These are phyloP conservation scores for Glaucopsyche alexis DNA, from an alignment of 2,888 invertebrate species.

Conservation along the genomic window DNA sequence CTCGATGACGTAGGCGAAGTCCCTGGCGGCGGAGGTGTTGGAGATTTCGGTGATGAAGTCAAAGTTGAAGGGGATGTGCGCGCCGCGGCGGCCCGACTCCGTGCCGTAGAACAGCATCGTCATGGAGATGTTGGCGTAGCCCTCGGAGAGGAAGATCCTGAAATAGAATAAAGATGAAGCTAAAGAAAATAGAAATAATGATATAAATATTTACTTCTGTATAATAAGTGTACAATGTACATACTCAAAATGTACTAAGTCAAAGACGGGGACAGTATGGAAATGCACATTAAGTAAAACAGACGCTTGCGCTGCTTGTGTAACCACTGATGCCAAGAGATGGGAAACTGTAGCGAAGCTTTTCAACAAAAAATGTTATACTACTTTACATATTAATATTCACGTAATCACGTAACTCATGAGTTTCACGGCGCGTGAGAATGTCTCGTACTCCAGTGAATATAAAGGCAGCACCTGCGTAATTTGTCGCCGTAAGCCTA, in stretches of 20 bases:
- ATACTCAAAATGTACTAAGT: conserved; percentile 57
- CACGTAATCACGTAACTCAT: not conserved
- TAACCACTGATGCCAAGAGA: conserved; percentile 56
- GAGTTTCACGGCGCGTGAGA: not conserved
- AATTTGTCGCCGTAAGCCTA: not conserved
- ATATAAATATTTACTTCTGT: conserved; percentile 46
- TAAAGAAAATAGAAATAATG: not conserved
- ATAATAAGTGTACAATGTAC: conserved; percentile 56
- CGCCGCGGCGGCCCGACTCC: conserved; percentile 61
- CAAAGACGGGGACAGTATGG: conserved; percentile 69
- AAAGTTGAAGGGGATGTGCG: conserved; percentile 85
- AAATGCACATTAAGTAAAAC: conserved; percentile 61
- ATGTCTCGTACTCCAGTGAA: not conserved
- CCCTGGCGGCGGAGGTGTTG: conserved; percentile 63
- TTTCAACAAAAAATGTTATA: too few species aligned
- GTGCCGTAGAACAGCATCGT: conserved; percentile 83
- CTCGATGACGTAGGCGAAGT: conserved; percentile 72
- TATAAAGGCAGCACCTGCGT: not conserved
- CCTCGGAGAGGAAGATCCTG: conserved; percentile 82
- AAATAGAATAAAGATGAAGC: conserved; percentile 25
- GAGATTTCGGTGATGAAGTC: conserved; percentile 77
- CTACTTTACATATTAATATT: not conserved
- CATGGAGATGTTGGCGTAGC: conserved; percentile 75
- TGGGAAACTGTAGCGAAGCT: too few species aligned
- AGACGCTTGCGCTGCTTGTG: conserved; percentile 55